Evolutionary conservation across 2,113 vertebrate species (phyloP).

Genomic region (Furnarius figulus): DNA sequence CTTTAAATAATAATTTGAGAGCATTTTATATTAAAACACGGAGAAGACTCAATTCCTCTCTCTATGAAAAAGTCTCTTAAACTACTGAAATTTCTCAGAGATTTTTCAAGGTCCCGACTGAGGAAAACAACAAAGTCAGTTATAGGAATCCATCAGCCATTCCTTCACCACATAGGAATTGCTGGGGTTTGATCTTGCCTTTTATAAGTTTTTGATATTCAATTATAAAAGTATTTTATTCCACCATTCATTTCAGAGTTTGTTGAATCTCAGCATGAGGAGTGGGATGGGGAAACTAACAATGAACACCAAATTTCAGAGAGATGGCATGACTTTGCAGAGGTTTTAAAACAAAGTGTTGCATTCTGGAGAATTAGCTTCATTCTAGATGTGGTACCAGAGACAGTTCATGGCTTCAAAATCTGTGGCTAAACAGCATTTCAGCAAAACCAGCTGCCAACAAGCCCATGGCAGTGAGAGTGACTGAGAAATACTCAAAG

Average conservation of each 20-base stretch:
- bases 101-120: not conserved
- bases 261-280: not conserved
- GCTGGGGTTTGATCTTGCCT: not conserved
- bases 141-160: not conserved
- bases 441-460: not conserved
- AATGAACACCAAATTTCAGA: not conserved
- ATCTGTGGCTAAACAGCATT: not conserved
- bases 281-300: not conserved
- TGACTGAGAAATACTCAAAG: not conserved
- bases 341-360: not conserved
- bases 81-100: not conserved
- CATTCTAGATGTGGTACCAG: not conserved
- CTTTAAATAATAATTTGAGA: not conserved
- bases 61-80: not conserved
- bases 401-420: not conserved
- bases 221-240: not conserved
- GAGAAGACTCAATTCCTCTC: not conserved
- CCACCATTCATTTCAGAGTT: not conserved
- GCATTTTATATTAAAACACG: not conserved
- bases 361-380: not conserved
- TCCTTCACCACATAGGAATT: not conserved
- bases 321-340: not conserved
- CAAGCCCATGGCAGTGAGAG: not conserved
- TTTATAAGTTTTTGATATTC: not conserved
- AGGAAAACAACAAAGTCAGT: not conserved